Conservation (phyloP, 2,113 vertebrate species). For the Bagarius yarrelli region DNA sequence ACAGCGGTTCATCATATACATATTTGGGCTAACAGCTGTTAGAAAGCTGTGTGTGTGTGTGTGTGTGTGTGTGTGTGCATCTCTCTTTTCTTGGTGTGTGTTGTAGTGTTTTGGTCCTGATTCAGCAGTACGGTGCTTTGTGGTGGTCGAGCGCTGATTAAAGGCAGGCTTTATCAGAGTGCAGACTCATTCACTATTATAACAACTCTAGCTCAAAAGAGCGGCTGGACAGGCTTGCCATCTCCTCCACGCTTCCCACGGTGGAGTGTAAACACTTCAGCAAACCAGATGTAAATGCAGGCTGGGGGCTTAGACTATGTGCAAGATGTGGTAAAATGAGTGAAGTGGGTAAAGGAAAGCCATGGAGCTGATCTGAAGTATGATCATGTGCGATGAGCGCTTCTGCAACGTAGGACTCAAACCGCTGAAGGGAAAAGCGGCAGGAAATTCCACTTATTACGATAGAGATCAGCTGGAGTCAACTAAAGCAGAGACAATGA, state of each 20-base stretch:
- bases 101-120: slow-evolving; percentile 64
- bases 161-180: slow-evolving; percentile 68
- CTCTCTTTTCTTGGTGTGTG: neutral
- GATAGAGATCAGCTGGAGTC: slow-evolving; percentile 5
- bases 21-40: too few relatives aligned
- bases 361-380: neutral
- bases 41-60: neutral
- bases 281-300: slow-evolving; percentile 16
- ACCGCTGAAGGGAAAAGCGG: neutral
- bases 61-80: neutral
- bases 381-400: neutral
- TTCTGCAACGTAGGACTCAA: neutral
- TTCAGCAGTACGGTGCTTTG: slow-evolving; percentile 71
- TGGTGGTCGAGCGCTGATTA: slow-evolving; percentile 56
- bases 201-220: slow-evolving; percentile 56
- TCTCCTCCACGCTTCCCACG: neutral
- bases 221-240: slow-evolving; percentile 40
- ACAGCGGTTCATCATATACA: too few relatives aligned
- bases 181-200: slow-evolving; percentile 76
- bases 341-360: slow-evolving; percentile 10
- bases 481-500: neutral
- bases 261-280: neutral
- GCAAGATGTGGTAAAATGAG: slow-evolving; percentile 31
- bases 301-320: slow-evolving; percentile 11
- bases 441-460: slow-evolving; percentile 5